Base-by-base conservation (phyloP, 92 coral and sea anemone species). In the Epizoanthus rinbou region DNA sequence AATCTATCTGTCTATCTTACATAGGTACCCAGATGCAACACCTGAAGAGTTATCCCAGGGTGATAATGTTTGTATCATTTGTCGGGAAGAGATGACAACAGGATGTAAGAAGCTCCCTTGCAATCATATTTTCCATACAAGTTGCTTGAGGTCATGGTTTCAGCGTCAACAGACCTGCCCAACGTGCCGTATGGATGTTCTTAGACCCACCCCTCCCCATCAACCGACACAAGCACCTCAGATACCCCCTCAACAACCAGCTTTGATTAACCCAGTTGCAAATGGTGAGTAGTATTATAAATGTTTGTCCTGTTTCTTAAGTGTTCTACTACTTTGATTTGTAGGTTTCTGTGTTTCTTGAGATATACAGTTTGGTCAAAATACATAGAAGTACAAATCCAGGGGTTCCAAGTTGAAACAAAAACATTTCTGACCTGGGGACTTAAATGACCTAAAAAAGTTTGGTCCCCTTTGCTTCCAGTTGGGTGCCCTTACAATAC, bases 121-220 rank as follows among this genome's bases (percentile, higher is more conserved):
- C 80, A 95, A 95, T 84, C 98, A 95, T 69, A 95, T 95, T 35
- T 95, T 95, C 88, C 98, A 95, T 84, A 93, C 97, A 8, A 95
- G 98, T 71, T 95, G 98, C 71, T 86, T 95, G 66, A 91, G 98
- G 57, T 95, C 98, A 1, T 95, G 98, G 98, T 95, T 95, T 86
- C 98, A 95, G 63, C 76, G 98, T 33, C 98, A 95, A 24, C 98
- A 95, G 81, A 95, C 98, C 35, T 95, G 98, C 83, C 98, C 98
- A 15, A 95, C 98, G 3, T 95, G 98, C 82, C 92, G 98, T 70
- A 93, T 95, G 98, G 98, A 95, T 85, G 98, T 95, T 2, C 87
- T 95, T 25, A 86, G 96, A 62, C 94, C 95, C 53, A 88, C 92
- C 15, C 89, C 91, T 64, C 81, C 85, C 62, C 64, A 79, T 56